Evolutionary conservation across 1,140 invertebrate species (phyloP).

Genomic region (Drosophila orosa): DNA sequence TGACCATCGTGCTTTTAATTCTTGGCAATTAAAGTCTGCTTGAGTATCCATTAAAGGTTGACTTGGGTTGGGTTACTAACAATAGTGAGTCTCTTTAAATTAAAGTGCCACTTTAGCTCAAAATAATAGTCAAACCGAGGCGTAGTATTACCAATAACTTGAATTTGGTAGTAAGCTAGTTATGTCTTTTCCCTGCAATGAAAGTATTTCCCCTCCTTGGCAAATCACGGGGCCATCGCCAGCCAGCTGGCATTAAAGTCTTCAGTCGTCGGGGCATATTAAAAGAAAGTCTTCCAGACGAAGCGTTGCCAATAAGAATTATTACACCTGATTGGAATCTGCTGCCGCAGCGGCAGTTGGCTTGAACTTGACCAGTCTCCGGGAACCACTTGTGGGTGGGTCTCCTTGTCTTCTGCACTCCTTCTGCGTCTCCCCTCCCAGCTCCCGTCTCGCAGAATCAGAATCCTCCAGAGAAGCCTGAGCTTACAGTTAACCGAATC

Average conservation of each 20-base stretch:
- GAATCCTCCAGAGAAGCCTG: slow-evolving; percentile 27
- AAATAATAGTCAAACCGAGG: not conserved
- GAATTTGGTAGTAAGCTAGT: not conserved
- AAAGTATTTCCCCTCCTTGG: not conserved
- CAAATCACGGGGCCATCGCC: slow-evolving; percentile 21
- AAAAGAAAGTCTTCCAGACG: slow-evolving; percentile 74
- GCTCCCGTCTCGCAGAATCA: slow-evolving; percentile 16
- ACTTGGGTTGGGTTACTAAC: not conserved
- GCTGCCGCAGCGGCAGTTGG: slow-evolving; percentile 59
- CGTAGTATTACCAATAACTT: not conserved
- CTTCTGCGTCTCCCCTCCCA: not conserved
- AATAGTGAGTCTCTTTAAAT: not conserved
- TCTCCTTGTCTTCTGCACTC: slow-evolving; percentile 13
- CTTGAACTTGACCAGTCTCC: slow-evolving; percentile 75
- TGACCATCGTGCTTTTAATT: slow-evolving; percentile 21
- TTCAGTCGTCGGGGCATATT: slow-evolving; percentile 68
- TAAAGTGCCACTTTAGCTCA: not conserved
- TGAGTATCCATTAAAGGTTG: not conserved
- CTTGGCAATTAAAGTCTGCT: slow-evolving; percentile 11
- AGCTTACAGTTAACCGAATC: slow-evolving; percentile 24
- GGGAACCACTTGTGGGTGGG: slow-evolving; percentile 59
- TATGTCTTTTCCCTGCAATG: too few relatives aligned
- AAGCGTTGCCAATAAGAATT: slow-evolving; percentile 84
- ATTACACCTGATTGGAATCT: slow-evolving; percentile 84
- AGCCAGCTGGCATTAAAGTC: slow-evolving; percentile 14